Conservation (phyloP, 2,113 vertebrate species). For the Gopherus evgoodei region DNA sequence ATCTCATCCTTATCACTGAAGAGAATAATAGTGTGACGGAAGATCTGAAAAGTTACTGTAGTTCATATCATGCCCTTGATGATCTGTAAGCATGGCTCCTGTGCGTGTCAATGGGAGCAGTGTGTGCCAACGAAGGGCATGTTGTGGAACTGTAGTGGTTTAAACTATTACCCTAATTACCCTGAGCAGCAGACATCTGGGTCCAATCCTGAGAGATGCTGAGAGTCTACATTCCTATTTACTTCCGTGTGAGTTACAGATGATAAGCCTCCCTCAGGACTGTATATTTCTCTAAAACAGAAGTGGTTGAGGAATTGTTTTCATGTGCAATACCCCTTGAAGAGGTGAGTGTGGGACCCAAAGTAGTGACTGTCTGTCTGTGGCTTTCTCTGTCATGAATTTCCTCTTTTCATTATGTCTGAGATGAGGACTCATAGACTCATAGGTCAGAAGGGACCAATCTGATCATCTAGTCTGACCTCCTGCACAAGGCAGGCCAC, state of each 20-base stretch:
- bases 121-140: background rate
- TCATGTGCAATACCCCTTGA: background rate
- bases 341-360: background rate
- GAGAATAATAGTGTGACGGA: background rate
- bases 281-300: accelerated
- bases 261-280: background rate
- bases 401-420: conserved; percentile 71
- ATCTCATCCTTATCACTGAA: background rate
- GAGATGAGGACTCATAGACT: conserved; percentile 53
- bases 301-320: background rate
- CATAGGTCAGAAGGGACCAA: too few relatives aligned
- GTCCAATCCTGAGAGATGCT: background rate
- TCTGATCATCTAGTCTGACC: too few relatives aligned
- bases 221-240: background rate
- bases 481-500: too few relatives aligned
- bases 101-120: accelerated
- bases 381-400: conserved; percentile 46
- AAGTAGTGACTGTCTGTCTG: conserved; percentile 18
- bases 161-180: background rate
- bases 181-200: accelerated
- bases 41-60: background rate
- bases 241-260: background rate
- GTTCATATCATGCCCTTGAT: accelerated
- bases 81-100: background rate
- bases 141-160: accelerated